phyloP scores from a whole-genome alignment of 2,113 vertebrate species.

The Anhinga anhinga region DNA sequence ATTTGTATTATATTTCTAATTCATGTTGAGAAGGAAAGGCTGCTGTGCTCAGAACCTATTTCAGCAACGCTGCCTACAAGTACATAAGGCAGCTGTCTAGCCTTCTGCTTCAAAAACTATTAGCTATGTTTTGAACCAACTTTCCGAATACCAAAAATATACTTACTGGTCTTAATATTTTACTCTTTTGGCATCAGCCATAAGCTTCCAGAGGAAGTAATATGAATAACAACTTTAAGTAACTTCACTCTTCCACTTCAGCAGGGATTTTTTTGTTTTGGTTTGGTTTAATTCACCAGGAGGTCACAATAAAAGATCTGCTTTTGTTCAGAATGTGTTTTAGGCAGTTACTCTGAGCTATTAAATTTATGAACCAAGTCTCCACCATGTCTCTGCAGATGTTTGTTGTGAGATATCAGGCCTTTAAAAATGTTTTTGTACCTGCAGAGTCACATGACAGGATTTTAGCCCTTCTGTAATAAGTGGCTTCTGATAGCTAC shows the following conservation, averaged over 20 bases:
- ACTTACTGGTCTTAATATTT: not conserved
- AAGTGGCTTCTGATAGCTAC: slow-evolving; percentile 44
- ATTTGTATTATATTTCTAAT: not conserved
- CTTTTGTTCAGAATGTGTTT: slow-evolving; percentile 12
- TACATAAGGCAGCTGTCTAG: not conserved
- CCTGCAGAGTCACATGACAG: not conserved
- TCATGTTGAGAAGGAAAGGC: not conserved
- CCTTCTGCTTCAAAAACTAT: not conserved
- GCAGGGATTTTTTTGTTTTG: not conserved
- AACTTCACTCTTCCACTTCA: not conserved
- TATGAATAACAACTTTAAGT: not conserved
- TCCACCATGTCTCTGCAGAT: not conserved
- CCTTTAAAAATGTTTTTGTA: slow-evolving; percentile 30
- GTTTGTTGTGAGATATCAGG: not conserved
- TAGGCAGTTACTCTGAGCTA: not conserved
- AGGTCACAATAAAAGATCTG: not conserved
- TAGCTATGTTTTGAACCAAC: not conserved
- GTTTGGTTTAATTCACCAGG: not conserved
- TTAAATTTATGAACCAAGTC: slow-evolving; percentile 16
- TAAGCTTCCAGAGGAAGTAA: not conserved
- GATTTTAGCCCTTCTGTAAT: slow-evolving; percentile 45
- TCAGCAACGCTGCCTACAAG: not conserved
- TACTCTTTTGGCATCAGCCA: not conserved
- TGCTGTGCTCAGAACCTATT: not conserved
- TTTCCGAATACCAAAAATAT: slow-evolving; percentile 10